Base-by-base conservation (phyloP, 1,140 invertebrate genomes). In the Leptinotarsa defecta region DNA sequence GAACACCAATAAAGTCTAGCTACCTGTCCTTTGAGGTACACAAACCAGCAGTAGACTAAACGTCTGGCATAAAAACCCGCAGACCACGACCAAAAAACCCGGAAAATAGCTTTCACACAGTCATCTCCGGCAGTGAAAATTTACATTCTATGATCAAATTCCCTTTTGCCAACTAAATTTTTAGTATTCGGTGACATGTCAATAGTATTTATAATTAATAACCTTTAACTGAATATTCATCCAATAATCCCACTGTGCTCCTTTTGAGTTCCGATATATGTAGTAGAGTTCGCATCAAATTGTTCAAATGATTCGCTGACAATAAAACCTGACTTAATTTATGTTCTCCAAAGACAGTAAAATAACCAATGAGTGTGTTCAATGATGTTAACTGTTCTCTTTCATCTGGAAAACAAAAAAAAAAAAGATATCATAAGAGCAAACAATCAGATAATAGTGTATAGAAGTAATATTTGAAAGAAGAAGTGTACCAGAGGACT, bases 341-440 rank as follows among this genome's bases (percentile, higher is more conserved):
- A 76, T 89, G 86, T 61, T 86, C 86, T 49, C 82, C 86, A 77
- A 92, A 85, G 34, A 91, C 78, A 68, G 84, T 84, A 19, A 92
- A 81, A 81, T 92, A 93, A 13, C 91, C 91, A 57, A 86, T 84
- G 4, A 92, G 77, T 52, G 91, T 85, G 83, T 89, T 89, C 63
- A 92, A 82, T 6, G 85, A 84, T 2, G 86, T 84, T 57, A 90
- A 75, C 82, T 92, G 91, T 76, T 88, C 84, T 4, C 78, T 82
- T 52, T 88, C 85, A 83, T 91, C 90, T 91, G 49, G 57, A 74
- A 69, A 34, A 8, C 34, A 43, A 11, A 43, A 43, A 43, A 34
- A 27, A 27, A 24, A 24, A 24, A 24, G 0, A 5, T 27, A 27
- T 34, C 6, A 27, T 5, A 2, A 34, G 8, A 43, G 11, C 3